Base-by-base conservation (phyloP, 2,113 vertebrate species). In the Phylloscopus trochilus region DNA sequence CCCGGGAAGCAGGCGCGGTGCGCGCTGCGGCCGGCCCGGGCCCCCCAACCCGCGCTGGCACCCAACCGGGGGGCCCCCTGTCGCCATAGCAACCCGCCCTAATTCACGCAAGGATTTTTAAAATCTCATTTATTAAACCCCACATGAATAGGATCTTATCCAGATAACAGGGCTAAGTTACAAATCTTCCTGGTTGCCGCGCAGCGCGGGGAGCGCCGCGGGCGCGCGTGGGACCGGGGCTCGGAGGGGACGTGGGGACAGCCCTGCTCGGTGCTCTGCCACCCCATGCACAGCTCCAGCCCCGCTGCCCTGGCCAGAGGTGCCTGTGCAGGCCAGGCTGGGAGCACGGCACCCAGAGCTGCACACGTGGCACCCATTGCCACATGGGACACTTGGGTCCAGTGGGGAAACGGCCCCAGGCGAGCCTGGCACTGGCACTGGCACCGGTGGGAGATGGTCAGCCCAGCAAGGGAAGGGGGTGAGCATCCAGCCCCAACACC, bases 101-200 rank as follows among this genome's bases (percentile, higher is more conserved):
- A 94, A 96, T 95, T 97, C 95, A 97, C 92, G 47, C 87, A 93
- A 91, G 96, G 94, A 94, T 96, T 93, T 91, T 70, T 51, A 80
- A 94, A 96, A 93, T 96, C 94, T 91, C 87, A n/a, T 91, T 94
- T 94, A 63, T 95, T 77, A 95, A 95, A 88, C 91, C 94, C 96
- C 90, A 51, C 82, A 85, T 84, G 84, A 97, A 90, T 87, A 91
- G 93, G 95, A 92, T 83, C 90, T 93, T 92, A 83, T 64, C 89
- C 95, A 94, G 94, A 93, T 87, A 95, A 87, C 89, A 51, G 37
- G 33, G 91, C 95, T 89, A 91, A 85, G 89, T 89, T 92, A 91
- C 95, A 93, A 94, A 89, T 75, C 94, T 84, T 33, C 49, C 83
- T 2, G 74, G 86, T 75, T 75, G 83, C 91, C 2, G 6, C 0